Evolutionary conservation across 2,888 invertebrate genomes (phyloP), one percentile per base, ranked within the genome.

Genomic region (Pollenia griseotomentosa): DNA sequence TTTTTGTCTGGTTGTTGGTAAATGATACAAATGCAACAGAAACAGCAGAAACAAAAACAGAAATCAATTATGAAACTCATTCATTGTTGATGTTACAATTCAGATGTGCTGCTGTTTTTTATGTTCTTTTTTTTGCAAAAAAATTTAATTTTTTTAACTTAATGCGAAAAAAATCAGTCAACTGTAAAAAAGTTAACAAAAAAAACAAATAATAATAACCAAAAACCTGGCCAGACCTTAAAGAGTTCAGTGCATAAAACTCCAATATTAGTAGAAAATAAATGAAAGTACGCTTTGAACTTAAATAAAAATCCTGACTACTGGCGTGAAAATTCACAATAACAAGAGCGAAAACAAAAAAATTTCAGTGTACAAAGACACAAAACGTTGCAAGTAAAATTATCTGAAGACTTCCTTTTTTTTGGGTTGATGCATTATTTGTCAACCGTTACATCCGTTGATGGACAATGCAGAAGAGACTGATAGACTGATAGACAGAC

Each of bases 371-470:
- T 48, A 59, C 55, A 75, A 23, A 63, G 40, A 33, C 55, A 66
- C n/a, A 68, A 55, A 75, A 74, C 33, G 65, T 71, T 65, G 75
- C 80, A 80, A 80, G 61, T 61, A 57, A 66, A 63, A 70, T 63
- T 77, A 70, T 51, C 12, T 44, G 51, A 75, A 70, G 14, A 61
- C 40, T 46, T 40, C 33, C 33, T 68, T 48, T 1, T 7, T 65
- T 79, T 74, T 79, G 42, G 12, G 65, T 70, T 80, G 90, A 89
- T 90, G 91, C 90, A 89, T 90, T 92, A 90, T 91, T 90, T 91
- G 92, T 90, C 91, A 91, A 92, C 91, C 92, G 91, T 92, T 92
- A 92, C 92, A 92, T 92, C 92, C 92, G 92, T 86, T 90, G 89
- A 86, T 90, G 86, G 89, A 88, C 89, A 89, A 88, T 68, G 89